These are phyloP conservation scores for Brachyopa scutellaris DNA, from an alignment of 2,888 invertebrate genomes.

Conservation along the genomic window DNA sequence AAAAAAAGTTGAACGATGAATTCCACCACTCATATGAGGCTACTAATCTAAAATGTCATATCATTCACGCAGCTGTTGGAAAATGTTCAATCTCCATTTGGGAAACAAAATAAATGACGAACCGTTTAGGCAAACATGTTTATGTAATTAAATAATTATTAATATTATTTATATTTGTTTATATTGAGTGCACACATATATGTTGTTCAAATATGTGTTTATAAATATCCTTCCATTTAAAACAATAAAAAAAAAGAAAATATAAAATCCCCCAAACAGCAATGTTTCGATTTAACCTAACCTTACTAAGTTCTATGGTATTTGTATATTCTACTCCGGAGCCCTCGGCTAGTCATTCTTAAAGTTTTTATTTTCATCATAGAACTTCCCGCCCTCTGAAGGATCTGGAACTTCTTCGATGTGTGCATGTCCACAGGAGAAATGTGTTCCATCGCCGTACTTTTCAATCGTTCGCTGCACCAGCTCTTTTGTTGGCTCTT, in stretches of 20 bases:
- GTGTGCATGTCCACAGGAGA: conserved; percentile 77
- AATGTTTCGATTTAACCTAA: conserved; percentile 32
- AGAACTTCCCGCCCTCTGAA: conserved; percentile 15
- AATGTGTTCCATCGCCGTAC: conserved; percentile 81
- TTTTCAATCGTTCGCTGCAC: conserved; percentile 84
- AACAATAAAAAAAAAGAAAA: no score
- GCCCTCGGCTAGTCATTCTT: conserved; percentile 48
- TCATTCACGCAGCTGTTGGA: neutral
- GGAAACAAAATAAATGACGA: neutral
- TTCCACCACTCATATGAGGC: conserved; percentile 46
- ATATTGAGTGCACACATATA: neutral
- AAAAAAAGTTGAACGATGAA: conserved; percentile 47
- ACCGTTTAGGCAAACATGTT: neutral
- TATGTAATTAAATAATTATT: no score
- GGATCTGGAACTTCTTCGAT: conserved; percentile 80
- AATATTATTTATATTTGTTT: neutral
- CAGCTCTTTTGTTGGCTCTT: conserved; percentile 85
- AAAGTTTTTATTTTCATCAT: conserved; percentile 63
- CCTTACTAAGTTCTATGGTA: conserved; percentile 33
- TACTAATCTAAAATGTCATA: conserved; percentile 19
- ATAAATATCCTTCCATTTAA: conserved; percentile 22
- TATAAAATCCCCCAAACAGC: conserved; percentile 20
- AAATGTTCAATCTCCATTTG: neutral
- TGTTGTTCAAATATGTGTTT: neutral
- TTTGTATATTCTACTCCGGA: conserved; percentile 39